A percentile compares a stretch with the other conserved stretches of the same genome.
These are phyloP conservation scores for Tylochromis polylepis DNA, from an alignment of 2,113 vertebrate genomes.

Conservation along the genomic window DNA sequence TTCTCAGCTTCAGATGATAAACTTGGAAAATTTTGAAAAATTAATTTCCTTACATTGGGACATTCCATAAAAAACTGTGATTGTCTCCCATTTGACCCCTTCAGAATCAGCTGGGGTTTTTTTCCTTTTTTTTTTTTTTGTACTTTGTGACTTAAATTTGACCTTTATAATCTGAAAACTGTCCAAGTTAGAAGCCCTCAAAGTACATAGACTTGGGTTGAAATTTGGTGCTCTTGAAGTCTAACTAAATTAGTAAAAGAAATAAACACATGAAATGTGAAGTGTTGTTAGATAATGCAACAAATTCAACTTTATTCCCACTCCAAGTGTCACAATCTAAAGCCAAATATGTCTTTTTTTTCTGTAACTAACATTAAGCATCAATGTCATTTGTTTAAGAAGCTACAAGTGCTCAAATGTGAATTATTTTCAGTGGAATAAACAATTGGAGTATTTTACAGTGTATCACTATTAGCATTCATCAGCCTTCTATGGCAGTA, in stretches of 20 bases:
- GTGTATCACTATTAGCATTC: neutral
- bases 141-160: neutral
- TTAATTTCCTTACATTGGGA: neutral
- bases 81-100: too few relatives aligned
- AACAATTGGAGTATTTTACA: neutral
- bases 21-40: neutral
- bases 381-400: neutral
- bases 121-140: rapidly evolving
- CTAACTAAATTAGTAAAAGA: neutral
- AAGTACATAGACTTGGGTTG: neutral
- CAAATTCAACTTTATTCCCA: neutral
- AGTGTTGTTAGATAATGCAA: too few relatives aligned
- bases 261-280: neutral
- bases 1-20: neutral
- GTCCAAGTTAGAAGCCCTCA: neutral
- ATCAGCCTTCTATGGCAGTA: rapidly evolving
- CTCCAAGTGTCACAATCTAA: neutral
- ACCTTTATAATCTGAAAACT: neutral
- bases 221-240: neutral
- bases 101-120: neutral
- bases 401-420: neutral
- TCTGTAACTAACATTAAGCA: neutral
- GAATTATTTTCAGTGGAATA: neutral
- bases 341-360: neutral
- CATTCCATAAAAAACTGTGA: neutral